Percentiles rank a stretch among this genome's conserved stretches.
These are phyloP conservation scores for Invenusta paracnida DNA, from an alignment of 2,888 invertebrate species.

Conservation along the genomic window DNA sequence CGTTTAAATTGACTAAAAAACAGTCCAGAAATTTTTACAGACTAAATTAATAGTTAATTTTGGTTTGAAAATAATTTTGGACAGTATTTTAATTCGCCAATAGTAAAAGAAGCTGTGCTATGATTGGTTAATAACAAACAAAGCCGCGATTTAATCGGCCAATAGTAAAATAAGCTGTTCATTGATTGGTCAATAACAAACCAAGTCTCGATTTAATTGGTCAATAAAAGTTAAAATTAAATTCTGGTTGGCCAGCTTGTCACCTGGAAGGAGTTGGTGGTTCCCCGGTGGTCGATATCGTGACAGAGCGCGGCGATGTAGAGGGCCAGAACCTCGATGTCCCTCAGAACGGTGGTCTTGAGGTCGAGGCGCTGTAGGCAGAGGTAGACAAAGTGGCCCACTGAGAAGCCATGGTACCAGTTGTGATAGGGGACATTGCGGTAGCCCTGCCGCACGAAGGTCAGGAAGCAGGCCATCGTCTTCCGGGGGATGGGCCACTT, in stretches of 20 bases:
- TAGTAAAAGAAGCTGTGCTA: background rate
- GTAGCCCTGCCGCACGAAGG: conserved; percentile 35
- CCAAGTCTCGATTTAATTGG: too few species aligned
- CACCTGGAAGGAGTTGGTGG: conserved; percentile 74
- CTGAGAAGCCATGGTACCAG: conserved; percentile 79
- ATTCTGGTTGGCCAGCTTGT: background rate
- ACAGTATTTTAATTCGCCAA: background rate
- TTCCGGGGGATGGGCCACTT: conserved; percentile 69
- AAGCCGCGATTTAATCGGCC: background rate
- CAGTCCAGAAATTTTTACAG: too few species aligned
- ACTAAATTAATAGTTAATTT: too few species aligned
- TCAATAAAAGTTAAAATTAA: background rate
- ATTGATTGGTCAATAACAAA: too few species aligned
- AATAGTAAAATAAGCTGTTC: background rate
- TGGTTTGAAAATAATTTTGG: too few species aligned
- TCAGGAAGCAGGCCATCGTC: conserved; percentile 64
- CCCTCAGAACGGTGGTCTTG: conserved; percentile 51
- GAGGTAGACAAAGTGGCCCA: conserved; percentile 75
- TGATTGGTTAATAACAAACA: background rate
- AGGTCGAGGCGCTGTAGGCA: conserved; percentile 64
- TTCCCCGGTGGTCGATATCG: conserved; percentile 80
- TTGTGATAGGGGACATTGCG: conserved; percentile 77
- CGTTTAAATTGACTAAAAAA: too few species aligned
- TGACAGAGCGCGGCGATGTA: conserved; percentile 75
- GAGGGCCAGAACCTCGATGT: conserved; percentile 72